Evolutionary conservation across 2,888 invertebrate genomes (phyloP).

Genomic region (Vanessa cardui): DNA sequence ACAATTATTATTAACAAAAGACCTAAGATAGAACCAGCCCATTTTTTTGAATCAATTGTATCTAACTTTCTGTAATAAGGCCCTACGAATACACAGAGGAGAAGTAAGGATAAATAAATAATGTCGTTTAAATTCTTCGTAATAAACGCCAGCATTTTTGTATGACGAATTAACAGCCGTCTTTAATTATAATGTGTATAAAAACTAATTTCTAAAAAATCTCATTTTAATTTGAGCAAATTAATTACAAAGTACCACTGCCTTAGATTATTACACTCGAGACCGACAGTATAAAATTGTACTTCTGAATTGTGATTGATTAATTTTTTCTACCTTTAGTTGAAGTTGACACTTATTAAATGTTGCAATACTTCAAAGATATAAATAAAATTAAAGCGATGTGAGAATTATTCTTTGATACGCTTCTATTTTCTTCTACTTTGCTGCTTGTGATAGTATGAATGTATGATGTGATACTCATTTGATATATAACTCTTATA

Average conservation of each 20-base stretch:
- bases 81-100: constrained; percentile 87
- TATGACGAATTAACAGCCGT: neutral
- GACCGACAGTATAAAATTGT: too few relatives aligned
- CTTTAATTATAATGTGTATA: neutral
- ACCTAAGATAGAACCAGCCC: constrained; percentile 77
- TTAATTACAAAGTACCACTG: neutral
- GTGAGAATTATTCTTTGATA: too few relatives aligned
- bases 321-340: too few relatives aligned
- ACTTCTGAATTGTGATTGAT: too few relatives aligned
- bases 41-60: constrained; percentile 73
- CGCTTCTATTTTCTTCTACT: too few relatives aligned
- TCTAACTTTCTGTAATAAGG: constrained; percentile 83
- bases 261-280: too few relatives aligned
- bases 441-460: too few relatives aligned
- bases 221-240: neutral
- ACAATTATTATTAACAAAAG: constrained; percentile 65
- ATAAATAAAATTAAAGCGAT: too few relatives aligned
- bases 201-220: neutral
- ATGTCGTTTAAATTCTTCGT: constrained; percentile 88
- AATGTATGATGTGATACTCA: too few relatives aligned
- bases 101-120: constrained; percentile 86
- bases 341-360: too few relatives aligned
- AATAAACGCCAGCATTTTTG: constrained; percentile 62
- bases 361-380: too few relatives aligned
- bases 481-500: too few relatives aligned